A percentile compares a stretch with the other conserved stretches of the same genome.
These are phyloP conservation scores for Melanostoma scalare DNA, from an alignment of 2,888 invertebrate species.

Conservation along the genomic window DNA sequence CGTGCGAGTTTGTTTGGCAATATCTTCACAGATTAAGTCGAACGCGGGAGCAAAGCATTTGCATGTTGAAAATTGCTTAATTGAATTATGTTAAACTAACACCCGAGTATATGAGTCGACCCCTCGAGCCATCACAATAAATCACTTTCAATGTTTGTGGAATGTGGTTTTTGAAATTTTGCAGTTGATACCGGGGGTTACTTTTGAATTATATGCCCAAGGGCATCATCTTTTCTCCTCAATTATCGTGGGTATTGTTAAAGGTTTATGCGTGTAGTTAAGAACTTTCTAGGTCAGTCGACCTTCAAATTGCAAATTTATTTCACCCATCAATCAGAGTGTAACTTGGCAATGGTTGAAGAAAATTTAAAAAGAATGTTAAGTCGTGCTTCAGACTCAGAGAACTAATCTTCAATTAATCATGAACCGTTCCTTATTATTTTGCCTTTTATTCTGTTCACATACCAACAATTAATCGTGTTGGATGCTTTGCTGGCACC, in stretches of 20 bases:
- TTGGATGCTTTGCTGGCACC: no score
- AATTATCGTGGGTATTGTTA: slow-evolving; percentile 27
- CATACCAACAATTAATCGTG: no score
- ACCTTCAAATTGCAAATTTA: slow-evolving; percentile 28
- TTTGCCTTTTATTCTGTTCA: no score
- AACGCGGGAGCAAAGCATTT: slow-evolving; percentile 26
- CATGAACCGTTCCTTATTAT: no score
- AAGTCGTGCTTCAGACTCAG: no score
- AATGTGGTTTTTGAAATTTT: slow-evolving; percentile 12
- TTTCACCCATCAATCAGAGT: slow-evolving; percentile 34
- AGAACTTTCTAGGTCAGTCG: slow-evolving; percentile 36
- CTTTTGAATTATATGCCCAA: not conserved
- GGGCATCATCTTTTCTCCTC: slow-evolving; percentile 36
- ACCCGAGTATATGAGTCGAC: slow-evolving; percentile 34
- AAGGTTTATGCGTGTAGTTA: slow-evolving; percentile 2
- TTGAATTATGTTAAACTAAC: slow-evolving; percentile 62
- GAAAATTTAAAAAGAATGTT: no score
- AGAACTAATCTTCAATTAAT: no score
- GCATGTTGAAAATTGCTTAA: slow-evolving; percentile 68
- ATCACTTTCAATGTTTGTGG: slow-evolving; percentile 51
- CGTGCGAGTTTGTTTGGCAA: slow-evolving; percentile 27
- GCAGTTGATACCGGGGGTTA: no score
- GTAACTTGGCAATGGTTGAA: no score
- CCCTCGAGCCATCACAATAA: slow-evolving; percentile 43
- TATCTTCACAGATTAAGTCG: slow-evolving; percentile 33